Evolutionary conservation across 1,140 invertebrate genomes (phyloP), one percentile per base, ranked within the genome.

Genomic region (Gryon sp.): DNA sequence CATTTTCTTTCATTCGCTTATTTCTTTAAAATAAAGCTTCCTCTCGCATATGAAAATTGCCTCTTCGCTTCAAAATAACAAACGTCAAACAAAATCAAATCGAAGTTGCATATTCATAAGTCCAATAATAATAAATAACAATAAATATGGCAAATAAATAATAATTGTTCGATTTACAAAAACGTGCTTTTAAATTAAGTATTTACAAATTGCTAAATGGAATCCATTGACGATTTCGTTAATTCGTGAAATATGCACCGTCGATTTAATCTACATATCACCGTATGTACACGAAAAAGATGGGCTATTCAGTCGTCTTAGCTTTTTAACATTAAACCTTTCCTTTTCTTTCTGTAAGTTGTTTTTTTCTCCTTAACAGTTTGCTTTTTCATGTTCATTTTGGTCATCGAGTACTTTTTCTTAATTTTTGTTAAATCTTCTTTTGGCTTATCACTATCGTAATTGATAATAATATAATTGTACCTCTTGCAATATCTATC

Each of bases 61-160:
- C 28, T 16, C 14, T 30, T 30, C 12, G 22, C 26, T 22, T 8
- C 14, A 36, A 4, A 66, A 45, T 45, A 32, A 68, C 28, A 5
- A 22, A 38, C 32, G 8, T 24, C 22, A 32, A 2, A 32, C 30
- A 32, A 11, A 4, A 43, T 45, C 19, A 26, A 66, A 66, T 53
- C 60, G 60, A 50, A 7, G 48, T n/a, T 48, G 60, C 62, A 66
- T 40, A 28, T 45, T 26, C 12, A 1, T 66, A 12, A 7, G 11
- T 18, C 57, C 18, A 63, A 65, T n/a, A n/a, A n/a, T n/a, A n/a
- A n/a, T 65, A 65, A 65, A 66, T 55, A 55, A 63, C 18, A 68
- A 68, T 68, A 68, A 65, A 65, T 65, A 65, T 18, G n/a, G 6
- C 16, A 19, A 65, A 65, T 65, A 65, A 68, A 66, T 66, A 65